phyloP scores from a whole-genome alignment of 1,140 invertebrate genomes.

The Anastatus disparis region DNA sequence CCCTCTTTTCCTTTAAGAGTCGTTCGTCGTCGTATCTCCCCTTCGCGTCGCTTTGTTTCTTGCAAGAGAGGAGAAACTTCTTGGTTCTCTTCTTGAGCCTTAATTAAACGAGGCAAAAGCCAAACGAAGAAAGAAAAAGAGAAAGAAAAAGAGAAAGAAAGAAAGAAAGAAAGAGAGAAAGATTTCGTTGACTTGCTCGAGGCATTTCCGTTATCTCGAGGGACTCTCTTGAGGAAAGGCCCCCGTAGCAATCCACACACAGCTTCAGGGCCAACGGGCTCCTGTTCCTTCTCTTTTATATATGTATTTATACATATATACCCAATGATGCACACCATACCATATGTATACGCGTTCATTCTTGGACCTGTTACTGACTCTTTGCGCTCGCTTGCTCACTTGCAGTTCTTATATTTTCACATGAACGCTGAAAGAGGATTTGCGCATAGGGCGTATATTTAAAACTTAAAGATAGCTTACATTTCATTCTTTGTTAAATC shows the following conservation, averaged over 20 bases:
- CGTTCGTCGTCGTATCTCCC: slow-evolving; percentile 35
- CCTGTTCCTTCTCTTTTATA: neutral
- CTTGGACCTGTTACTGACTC: slow-evolving; percentile 16
- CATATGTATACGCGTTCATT: neutral
- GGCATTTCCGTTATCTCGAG: slow-evolving; percentile 45
- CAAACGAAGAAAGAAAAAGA: neutral
- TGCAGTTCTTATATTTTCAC: too few species aligned
- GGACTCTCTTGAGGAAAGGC: slow-evolving; percentile 15
- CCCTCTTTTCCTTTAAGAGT: neutral
- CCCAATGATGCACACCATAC: neutral
- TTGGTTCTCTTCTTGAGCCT: slow-evolving; percentile 12
- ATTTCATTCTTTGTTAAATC: slow-evolving; percentile 3
- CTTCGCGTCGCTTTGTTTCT: slow-evolving; percentile 43
- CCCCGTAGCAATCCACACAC: neutral
- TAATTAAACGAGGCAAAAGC: slow-evolving; percentile 34
- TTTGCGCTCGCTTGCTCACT: neutral
- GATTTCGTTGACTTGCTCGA: slow-evolving; percentile 38
- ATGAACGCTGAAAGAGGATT: too few species aligned
- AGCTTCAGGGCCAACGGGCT: neutral
- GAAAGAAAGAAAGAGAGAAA: neutral
- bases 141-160: neutral
- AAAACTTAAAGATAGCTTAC: neutral
- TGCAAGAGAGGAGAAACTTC: slow-evolving; percentile 1
- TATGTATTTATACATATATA: too few species aligned
- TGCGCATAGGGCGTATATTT: slow-evolving; percentile 1